A percentile compares a stretch with the other conserved stretches of the same genome.
Evolutionary conservation across 2,888 invertebrate species (phyloP).

Genomic region (Sphinx pinastri): DNA sequence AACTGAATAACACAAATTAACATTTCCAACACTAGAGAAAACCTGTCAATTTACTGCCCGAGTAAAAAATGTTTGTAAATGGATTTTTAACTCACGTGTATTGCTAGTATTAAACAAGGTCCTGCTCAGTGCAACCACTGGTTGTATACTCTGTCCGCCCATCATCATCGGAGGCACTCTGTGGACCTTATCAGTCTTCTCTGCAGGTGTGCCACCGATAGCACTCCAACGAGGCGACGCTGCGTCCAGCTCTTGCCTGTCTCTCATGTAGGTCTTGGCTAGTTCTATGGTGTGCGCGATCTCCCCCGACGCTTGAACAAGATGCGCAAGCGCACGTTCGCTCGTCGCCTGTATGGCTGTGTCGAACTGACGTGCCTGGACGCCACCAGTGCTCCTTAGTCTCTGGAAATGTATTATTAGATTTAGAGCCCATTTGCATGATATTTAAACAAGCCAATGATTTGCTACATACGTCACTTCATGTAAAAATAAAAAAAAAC

Average conservation of each 20-base stretch:
- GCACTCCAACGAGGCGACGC: constrained; percentile 64
- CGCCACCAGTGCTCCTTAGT: constrained; percentile 61
- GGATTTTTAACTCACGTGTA: constrained; percentile 48
- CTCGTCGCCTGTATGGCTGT: constrained; percentile 60
- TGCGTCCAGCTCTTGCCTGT: constrained; percentile 54
- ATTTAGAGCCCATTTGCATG: not conserved
- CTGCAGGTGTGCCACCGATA: constrained; percentile 55
- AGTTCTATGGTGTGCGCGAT: constrained; percentile 63
- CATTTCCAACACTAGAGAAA: too few relatives aligned
- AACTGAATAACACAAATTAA: too few relatives aligned
- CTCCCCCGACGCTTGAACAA: constrained; percentile 68
- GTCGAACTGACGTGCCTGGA: constrained; percentile 60
- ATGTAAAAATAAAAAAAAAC: too few relatives aligned
- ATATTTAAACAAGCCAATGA: not conserved
- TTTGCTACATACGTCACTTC: too few relatives aligned
- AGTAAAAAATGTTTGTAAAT: not conserved
- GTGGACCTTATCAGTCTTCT: constrained; percentile 59
- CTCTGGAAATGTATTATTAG: constrained; percentile 49
- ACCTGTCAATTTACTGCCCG: too few relatives aligned
- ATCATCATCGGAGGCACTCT: constrained; percentile 69
- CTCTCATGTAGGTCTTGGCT: constrained; percentile 60
- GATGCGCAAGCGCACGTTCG: constrained; percentile 63
- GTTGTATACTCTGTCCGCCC: constrained; percentile 72
- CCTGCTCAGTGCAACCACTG: constrained; percentile 70
- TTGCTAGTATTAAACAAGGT: constrained; percentile 59